phyloP scores from a whole-genome alignment of 2,888 invertebrate species.

The Zaprionus lineosus region DNA sequence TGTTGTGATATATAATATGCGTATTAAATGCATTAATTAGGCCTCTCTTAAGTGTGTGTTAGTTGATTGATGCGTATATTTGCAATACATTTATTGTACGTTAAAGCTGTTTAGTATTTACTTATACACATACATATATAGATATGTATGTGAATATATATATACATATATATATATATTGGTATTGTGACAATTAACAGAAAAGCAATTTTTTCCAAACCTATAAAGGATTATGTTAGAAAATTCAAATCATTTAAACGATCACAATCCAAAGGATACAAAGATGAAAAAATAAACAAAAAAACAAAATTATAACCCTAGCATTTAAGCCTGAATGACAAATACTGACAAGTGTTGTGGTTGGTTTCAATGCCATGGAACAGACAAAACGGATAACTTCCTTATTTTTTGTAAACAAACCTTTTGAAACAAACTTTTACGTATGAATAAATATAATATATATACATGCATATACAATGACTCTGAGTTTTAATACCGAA shows the following conservation, averaged over 20 bases:
- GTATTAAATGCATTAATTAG: constrained; percentile 37
- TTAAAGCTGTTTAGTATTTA: constrained; percentile 68
- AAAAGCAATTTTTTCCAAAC: constrained; percentile 62
- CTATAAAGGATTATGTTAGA: constrained; percentile 34
- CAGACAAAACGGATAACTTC: constrained; percentile 45
- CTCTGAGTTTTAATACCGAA: constrained; percentile 11
- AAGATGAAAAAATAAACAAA: constrained; percentile 8
- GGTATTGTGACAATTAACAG: constrained; percentile 69
- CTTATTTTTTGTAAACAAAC: constrained; percentile 70
- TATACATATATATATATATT: constrained; percentile 48
- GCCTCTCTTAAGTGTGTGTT: constrained; percentile 49
- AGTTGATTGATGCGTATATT: constrained; percentile 47
- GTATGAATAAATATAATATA: constrained; percentile 62
- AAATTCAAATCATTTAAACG: constrained; percentile 24
- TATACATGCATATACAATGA: constrained; percentile 15
- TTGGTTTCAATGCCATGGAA: constrained; percentile 60
- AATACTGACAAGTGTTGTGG: constrained; percentile 56
- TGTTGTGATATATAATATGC: constrained; percentile 64
- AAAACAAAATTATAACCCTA: constrained; percentile 31
- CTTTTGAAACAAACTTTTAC: constrained; percentile 67
- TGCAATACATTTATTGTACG: constrained; percentile 62
- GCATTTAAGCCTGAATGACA: constrained; percentile 54
- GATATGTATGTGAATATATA: not conserved
- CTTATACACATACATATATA: constrained; percentile 37
- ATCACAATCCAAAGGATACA: constrained; percentile 52